Base-by-base conservation (phyloP, 2,888 invertebrate species). In the Calliopum simillimum region DNA sequence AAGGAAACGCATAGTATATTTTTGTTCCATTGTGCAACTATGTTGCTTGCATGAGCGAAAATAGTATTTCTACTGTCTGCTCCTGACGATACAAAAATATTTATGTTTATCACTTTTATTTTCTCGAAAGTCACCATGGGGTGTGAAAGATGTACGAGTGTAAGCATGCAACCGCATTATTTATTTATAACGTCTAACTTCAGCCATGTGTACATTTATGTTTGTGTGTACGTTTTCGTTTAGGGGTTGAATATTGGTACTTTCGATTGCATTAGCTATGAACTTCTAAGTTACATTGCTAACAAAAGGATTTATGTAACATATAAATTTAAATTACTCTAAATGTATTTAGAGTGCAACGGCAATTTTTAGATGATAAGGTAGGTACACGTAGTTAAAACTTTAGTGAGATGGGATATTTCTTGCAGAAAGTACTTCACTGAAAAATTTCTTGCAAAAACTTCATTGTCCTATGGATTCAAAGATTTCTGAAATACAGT, bases 161-260 rank as follows among this genome's bases (percentile, higher is more conserved):
- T 13, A 16, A 59, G 59, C 41, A 59, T 59, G 59, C 59, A 59
- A 59, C 59, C 59, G 41, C 41, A 59, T 59, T 41, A 59, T 59
- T 59, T 59, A 59, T 59, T 59, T 59, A 59, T 33, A 59, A 59
- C 41, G 23, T 23, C 13, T 59, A 41, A 41, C 19, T 43, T n/a
- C 13, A 16, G n/a, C 13, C 33, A 16, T 25, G 25, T 4, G 14
- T 33, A n/a, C 1, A n/a, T 59, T 2, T n/a, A 41, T 16, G 33
- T 41, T 16, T 43, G 41, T 59, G n/a, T 58, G 58, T 58, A 14
- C 3, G n/a, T 51, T 16, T 51, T 51, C 6, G 33, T 33, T 33
- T 33, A 33, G 33, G 33, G 33, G 33, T 33, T 33, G 33, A 5
- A 33, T 33, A 8, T 16, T 16, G 33, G 33, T 16, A 58, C 58